Percentiles rank a stretch among this genome's conserved stretches.
These are phyloP conservation scores for Baryphthengus martii DNA, from an alignment of 2,113 vertebrate genomes.

Conservation along the genomic window DNA sequence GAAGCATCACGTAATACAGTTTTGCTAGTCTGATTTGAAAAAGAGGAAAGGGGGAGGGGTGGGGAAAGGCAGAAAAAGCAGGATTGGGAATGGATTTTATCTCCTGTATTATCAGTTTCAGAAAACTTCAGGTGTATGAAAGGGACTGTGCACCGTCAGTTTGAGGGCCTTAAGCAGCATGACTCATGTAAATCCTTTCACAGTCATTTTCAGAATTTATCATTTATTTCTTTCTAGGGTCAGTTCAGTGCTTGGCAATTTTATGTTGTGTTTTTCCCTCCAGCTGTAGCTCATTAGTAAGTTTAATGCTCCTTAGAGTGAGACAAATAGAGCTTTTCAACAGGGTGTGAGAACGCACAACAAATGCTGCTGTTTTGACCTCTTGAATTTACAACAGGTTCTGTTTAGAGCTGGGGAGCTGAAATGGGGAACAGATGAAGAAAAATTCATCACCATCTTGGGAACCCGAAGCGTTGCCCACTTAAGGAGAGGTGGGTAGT, in stretches of 20 bases:
- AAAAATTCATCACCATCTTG: conserved; percentile 90
- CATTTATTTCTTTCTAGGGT: neutral
- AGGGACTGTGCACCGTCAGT: neutral
- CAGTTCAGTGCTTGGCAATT: neutral
- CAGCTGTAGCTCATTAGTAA: neutral
- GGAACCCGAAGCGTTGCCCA: conserved; percentile 88
- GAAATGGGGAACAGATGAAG: conserved; percentile 93
- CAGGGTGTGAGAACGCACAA: neutral
- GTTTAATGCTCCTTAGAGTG: neutral
- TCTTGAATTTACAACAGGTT: conserved; percentile 70
- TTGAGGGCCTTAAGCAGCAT: neutral
- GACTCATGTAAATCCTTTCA: neutral
- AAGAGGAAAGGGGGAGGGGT: neutral
- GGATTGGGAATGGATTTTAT: neutral
- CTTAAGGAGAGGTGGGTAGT: conserved; percentile 80
- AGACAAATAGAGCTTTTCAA: neutral
- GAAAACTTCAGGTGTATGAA: neutral
- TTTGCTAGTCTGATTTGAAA: neutral
- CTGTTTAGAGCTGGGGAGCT: conserved; percentile 88
- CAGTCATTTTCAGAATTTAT: neutral
- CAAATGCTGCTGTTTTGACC: neutral
- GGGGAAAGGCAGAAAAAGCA: neutral
- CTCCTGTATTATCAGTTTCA: neutral
- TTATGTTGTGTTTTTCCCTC: neutral
- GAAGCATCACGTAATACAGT: neutral